Evolutionary conservation across 2,888 invertebrate species (phyloP).

Genomic region (Ganaspis brasiliensis): DNA sequence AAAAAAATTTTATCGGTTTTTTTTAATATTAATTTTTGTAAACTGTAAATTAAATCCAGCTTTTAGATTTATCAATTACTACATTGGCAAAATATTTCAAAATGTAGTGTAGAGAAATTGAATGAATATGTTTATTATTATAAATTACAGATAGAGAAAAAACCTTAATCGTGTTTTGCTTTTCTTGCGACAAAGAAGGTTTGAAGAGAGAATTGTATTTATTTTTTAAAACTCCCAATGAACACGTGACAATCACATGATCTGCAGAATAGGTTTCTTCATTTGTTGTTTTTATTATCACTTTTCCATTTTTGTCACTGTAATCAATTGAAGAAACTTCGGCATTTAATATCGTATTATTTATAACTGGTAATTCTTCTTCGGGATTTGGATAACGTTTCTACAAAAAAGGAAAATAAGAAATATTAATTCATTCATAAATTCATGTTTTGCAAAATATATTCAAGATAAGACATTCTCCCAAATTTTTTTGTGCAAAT

Average conservation of each 20-base stretch:
- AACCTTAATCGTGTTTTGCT: constrained; percentile 82
- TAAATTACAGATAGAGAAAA: no score
- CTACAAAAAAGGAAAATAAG: constrained; percentile 60
- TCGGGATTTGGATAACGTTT: constrained; percentile 69
- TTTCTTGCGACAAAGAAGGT: constrained; percentile 82
- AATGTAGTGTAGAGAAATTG: no score
- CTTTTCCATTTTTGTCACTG: constrained; percentile 50
- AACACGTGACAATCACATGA: constrained; percentile 86
- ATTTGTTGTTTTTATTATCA: constrained; percentile 75
- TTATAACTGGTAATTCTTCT: constrained; percentile 61
- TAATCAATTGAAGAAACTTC: constrained; percentile 72
- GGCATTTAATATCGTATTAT: constrained; percentile 67
- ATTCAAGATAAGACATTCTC: no score
- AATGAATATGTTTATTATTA: no score
- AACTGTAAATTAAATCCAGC: no score
- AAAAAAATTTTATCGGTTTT: constrained; percentile 79
- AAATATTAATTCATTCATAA: background rate
- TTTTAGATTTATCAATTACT: constrained; percentile 58
- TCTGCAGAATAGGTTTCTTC: constrained; percentile 83
- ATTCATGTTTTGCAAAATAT: background rate
- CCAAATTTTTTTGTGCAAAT: no score
- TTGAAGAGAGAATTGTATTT: constrained; percentile 82
- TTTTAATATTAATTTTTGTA: no score
- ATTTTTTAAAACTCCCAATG: constrained; percentile 87
- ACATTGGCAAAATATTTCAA: no score